These are phyloP conservation scores for Isoperla grammatica DNA, from an alignment of 2,888 invertebrate genomes.

Conservation along the genomic window DNA sequence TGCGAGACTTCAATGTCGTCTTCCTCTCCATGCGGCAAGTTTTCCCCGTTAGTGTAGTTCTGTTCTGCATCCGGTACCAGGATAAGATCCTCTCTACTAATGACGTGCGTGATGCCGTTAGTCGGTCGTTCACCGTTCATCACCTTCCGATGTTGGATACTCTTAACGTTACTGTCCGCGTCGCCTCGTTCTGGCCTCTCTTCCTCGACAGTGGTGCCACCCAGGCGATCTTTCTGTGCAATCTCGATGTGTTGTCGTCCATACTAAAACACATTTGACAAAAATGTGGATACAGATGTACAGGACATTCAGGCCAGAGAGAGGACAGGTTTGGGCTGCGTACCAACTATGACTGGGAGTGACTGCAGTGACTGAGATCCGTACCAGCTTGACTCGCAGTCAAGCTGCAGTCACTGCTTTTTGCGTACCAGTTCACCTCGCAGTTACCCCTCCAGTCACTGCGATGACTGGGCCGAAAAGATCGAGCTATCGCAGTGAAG, in stretches of 20 bases:
- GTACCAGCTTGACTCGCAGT: no score
- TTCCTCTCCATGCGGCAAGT: background rate
- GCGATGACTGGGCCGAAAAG: no score
- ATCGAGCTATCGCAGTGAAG: no score
- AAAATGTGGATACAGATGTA: slow-evolving; percentile 15
- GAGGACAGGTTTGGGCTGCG: background rate
- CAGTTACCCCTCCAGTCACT: no score
- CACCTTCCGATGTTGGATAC: slow-evolving; percentile 21
- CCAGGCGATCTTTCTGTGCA: slow-evolving; percentile 49
- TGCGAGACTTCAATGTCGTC: background rate
- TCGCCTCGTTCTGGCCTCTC: slow-evolving; percentile 50
- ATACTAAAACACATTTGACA: slow-evolving; percentile 53
- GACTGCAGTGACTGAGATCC: no score
- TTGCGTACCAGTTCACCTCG: no score
- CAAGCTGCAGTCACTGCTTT: no score
- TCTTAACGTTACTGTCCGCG: slow-evolving; percentile 37
- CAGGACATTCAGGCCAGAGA: no score
- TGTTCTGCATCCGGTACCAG: slow-evolving; percentile 66
- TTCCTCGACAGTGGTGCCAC: slow-evolving; percentile 43
- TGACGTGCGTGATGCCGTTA: slow-evolving; percentile 54
- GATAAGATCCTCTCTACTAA: slow-evolving; percentile 67
- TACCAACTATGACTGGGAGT: no score
- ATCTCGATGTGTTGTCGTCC: slow-evolving; percentile 76
- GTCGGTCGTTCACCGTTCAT: slow-evolving; percentile 24
- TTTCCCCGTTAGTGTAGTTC: slow-evolving; percentile 46